These are phyloP conservation scores for Bos indicus DNA, from an alignment of 2,113 vertebrate genomes.

Conservation along the genomic window DNA sequence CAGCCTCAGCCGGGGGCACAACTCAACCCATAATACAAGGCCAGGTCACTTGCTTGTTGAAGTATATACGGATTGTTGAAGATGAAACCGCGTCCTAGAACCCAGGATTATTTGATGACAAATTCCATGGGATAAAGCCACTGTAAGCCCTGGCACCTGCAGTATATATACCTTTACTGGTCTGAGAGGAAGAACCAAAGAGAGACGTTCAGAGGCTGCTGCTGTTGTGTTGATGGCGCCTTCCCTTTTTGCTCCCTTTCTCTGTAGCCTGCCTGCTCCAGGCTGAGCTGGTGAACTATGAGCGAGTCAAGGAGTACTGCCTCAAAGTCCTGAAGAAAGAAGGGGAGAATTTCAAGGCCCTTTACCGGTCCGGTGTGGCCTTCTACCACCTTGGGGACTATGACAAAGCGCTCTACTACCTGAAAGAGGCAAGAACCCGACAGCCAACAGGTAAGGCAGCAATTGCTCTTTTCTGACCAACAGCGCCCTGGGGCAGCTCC, in stretches of 20 bases:
- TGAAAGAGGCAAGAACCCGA: slow-evolving; percentile 96
- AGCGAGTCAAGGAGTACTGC: slow-evolving; percentile 98
- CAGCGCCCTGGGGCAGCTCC: neutral
- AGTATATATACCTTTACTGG: neutral
- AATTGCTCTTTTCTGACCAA: neutral
- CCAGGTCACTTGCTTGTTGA: neutral
- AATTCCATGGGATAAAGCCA: neutral
- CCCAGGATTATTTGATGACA: neutral
- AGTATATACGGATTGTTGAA: neutral
- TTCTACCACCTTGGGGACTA: slow-evolving; percentile 99
- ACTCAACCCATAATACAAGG: neutral
- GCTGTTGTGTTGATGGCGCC: neutral
- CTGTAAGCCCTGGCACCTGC: neutral
- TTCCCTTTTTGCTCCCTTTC: neutral
- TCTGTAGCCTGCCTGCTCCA: slow-evolving; percentile 94
- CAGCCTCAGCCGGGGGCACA: neutral
- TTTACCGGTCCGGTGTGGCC: slow-evolving; percentile 97
- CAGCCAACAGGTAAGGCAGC: slow-evolving; percentile 90
- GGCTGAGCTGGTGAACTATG: slow-evolving; percentile 98
- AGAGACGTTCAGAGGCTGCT: neutral
- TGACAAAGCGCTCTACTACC: slow-evolving; percentile 96
- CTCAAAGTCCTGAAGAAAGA: slow-evolving; percentile 98
- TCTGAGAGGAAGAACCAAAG: neutral
- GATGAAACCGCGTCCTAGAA: neutral
- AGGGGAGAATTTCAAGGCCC: slow-evolving; percentile 97